Base-by-base conservation (phyloP, 2,797 vertebrate genomes). In the Gadopsis bispinosus region DNA sequence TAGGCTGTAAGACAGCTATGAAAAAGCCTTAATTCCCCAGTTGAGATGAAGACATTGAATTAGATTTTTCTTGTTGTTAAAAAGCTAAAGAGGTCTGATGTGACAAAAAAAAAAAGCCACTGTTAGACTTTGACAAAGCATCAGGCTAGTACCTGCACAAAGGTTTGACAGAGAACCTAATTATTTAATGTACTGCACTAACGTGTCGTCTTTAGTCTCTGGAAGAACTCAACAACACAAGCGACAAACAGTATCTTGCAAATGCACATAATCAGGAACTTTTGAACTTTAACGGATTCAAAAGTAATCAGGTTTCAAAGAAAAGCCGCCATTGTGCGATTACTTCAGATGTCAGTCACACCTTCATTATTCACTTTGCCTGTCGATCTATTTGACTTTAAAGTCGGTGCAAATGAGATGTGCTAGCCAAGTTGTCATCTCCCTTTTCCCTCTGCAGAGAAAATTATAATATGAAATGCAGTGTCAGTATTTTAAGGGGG, bases 41-140 rank as follows among this genome's bases (percentile, higher is more conserved):
- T 81, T 87, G 88, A 88, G 83, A 89, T 73, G 73, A 78, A 86
- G 80, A 85, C 80, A 91, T 61, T 89, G 62, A 83, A 68, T 87
- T 83, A 35, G 69, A 80, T 77, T 78, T 59, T 78, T 73, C 50
- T 26, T 50, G 70, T 64, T 1, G 35, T 69, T 73, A 65, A 82
- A 76, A 76, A 65, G 66, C 45, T 29, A 63, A 68, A 79, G 55
- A 76, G 69, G 69, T 37, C 54, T 47, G 66, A 70, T 35, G 53
- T 56, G 60, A 83, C 73, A 31, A 51, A 65, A 20, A 67, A 62
- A 62, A 31, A 7, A 20, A 55, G 37, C 1, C 66, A 69, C 73
- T 73, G 74, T 82, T 31, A 13, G 62, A 61, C 69, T 82, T 56
- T 68, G 65, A 79, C 62, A 69, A 51, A 73, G 71, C 50, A n/a